Conservation (phyloP, 1,140 invertebrate genomes). For the Drosophila ironensis region DNA sequence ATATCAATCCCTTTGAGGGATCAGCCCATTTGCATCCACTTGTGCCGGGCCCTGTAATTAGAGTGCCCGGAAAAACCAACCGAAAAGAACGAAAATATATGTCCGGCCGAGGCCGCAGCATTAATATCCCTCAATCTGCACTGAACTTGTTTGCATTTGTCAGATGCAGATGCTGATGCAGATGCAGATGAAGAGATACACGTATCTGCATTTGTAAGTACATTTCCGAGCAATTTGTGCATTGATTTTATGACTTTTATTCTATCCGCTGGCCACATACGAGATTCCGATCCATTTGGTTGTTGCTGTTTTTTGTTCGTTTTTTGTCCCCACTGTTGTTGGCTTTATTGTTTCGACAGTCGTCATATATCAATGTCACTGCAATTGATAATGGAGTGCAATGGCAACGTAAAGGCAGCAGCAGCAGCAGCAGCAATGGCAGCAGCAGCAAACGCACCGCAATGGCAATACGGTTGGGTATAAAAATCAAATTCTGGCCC, state of each 20-base stretch:
- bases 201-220: conserved; percentile 26
- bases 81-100: background rate
- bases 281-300: conserved; percentile 1
- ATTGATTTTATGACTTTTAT: conserved; percentile 57
- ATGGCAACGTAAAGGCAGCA: too few relatives aligned
- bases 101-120: background rate
- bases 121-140: background rate
- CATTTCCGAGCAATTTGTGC: conserved; percentile 32
- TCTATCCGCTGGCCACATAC: conserved; percentile 34
- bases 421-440: conserved; percentile 18
- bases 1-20: conserved; percentile 1
- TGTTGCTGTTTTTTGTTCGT: background rate
- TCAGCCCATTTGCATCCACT: background rate
- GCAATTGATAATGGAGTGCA: conserved; percentile 51
- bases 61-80: background rate
- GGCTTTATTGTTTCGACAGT: conserved; percentile 17
- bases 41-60: conserved; percentile 4
- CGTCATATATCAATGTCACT: conserved; percentile 48
- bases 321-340: background rate
- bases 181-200: background rate
- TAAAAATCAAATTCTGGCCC: conserved; percentile 53
- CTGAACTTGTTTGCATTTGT: background rate
- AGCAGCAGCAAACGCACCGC: background rate
- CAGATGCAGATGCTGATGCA: conserved; percentile 2
- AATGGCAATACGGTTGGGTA: conserved; percentile 22